Conservation (phyloP, 2,113 vertebrate species). For the Ictidomys tridecemlineatus region DNA sequence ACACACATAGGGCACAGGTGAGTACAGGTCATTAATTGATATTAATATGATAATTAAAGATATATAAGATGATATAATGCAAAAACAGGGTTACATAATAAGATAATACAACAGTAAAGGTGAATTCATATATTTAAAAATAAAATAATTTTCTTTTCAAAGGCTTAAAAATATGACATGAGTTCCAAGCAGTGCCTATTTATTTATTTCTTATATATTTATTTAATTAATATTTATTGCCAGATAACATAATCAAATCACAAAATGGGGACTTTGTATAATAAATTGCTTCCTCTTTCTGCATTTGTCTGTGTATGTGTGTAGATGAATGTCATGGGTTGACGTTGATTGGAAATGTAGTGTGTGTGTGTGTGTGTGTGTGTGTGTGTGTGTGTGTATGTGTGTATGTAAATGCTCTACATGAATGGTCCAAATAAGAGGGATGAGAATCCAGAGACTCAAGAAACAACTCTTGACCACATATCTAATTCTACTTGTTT, state of each 20-base stretch:
- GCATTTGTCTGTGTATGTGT: background rate
- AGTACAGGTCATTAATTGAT: background rate
- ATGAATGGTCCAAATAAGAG: background rate
- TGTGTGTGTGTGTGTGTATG: no score
- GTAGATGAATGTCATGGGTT: background rate
- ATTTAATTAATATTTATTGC: background rate
- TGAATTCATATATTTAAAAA: background rate
- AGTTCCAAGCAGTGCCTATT: background rate
- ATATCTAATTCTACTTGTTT: background rate
- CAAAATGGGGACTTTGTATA: background rate
- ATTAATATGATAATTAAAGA: background rate
- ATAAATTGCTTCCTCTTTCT: background rate
- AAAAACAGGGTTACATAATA: background rate
- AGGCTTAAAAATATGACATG: background rate
- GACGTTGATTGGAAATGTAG: background rate
- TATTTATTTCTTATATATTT: background rate
- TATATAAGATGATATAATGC: background rate
- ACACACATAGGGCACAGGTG: background rate
- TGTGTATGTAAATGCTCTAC: background rate
- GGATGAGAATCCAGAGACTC: background rate
- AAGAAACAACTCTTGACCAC: background rate
- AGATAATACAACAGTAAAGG: background rate
- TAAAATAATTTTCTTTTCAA: background rate
- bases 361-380: no score
- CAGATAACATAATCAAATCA: background rate